These are phyloP conservation scores for Scotopteryx bipunctaria DNA, from an alignment of 2,888 invertebrate genomes.

Conservation along the genomic window DNA sequence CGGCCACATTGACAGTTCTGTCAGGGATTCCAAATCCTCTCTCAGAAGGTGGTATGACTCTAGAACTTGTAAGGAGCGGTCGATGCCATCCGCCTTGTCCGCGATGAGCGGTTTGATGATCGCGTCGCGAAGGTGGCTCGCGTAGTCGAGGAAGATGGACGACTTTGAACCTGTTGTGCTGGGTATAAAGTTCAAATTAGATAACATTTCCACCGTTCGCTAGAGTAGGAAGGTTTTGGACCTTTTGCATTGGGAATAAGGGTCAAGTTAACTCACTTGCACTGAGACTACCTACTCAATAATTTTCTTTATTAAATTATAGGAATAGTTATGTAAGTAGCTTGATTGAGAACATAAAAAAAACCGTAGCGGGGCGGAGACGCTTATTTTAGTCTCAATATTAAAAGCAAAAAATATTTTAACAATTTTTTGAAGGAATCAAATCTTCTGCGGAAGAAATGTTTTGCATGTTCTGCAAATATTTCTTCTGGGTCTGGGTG, in stretches of 20 bases:
- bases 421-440: too few species aligned
- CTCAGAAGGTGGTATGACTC: conserved; percentile 93
- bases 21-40: conserved; percentile 95
- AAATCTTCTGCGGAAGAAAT: too few species aligned
- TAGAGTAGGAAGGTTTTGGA: neutral
- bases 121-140: conserved; percentile 88
- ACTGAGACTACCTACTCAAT: too few species aligned
- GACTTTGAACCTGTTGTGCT: conserved; percentile 92
- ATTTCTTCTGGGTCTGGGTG: too few species aligned
- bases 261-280: too few species aligned
- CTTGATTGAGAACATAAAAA: too few species aligned
- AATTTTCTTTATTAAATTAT: too few species aligned
- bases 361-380: too few species aligned
- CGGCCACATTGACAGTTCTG: conserved; percentile 94
- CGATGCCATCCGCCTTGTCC: conserved; percentile 88
- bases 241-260: neutral
- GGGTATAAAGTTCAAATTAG: conserved; percentile 37
- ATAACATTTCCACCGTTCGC: conserved; percentile 8
- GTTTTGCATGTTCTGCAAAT: too few species aligned
- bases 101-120: conserved; percentile 90
- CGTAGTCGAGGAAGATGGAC: conserved; percentile 94
- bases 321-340: too few species aligned
- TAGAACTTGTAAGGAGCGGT: conserved; percentile 87
- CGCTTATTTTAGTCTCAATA: too few species aligned
- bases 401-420: too few species aligned